Evolutionary conservation across 2,797 vertebrate genomes (phyloP).

Genomic region (Cottoperca gobio): DNA sequence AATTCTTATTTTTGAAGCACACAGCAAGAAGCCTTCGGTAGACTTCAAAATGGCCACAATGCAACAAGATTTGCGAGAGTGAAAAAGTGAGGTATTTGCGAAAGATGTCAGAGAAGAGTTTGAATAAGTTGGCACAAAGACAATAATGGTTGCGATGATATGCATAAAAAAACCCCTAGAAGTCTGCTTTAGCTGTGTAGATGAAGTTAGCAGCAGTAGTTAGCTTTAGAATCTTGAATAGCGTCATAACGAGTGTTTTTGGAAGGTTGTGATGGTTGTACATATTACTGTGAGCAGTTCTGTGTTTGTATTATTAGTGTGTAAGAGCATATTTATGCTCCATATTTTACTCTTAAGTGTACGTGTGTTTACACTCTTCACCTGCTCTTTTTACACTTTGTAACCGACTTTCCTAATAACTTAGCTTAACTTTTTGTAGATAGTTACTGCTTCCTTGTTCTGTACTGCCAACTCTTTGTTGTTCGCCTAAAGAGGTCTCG

Average conservation of each 20-base stretch:
- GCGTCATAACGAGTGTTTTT: constrained; percentile 41
- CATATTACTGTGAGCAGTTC: constrained; percentile 61
- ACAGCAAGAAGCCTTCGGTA: background rate
- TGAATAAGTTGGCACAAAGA: background rate
- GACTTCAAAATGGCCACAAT: constrained; percentile 7
- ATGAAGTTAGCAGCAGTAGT: constrained; percentile 39
- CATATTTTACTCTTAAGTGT: constrained; percentile 42
- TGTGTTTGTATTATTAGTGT: constrained; percentile 70
- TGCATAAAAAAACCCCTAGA: background rate
- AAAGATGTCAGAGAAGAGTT: background rate
- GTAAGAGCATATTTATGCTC: constrained; percentile 58
- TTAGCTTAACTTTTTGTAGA: constrained; percentile 52
- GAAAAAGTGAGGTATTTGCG: background rate
- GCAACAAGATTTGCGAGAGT: background rate
- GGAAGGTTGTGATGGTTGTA: constrained; percentile 67
- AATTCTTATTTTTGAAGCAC: background rate
- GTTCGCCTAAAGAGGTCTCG: constrained; percentile 5
- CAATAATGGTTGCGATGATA: background rate
- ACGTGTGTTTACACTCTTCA: constrained; percentile 53
- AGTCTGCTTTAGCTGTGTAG: constrained; percentile 26
- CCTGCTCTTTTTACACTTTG: constrained; percentile 69
- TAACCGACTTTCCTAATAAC: constrained; percentile 62
- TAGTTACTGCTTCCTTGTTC: constrained; percentile 34
- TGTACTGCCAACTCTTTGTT: constrained; percentile 16
- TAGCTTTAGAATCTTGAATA: constrained; percentile 47